Base-by-base conservation (phyloP, 2,888 invertebrate species). In the Caenorhabditis panamensis region DNA sequence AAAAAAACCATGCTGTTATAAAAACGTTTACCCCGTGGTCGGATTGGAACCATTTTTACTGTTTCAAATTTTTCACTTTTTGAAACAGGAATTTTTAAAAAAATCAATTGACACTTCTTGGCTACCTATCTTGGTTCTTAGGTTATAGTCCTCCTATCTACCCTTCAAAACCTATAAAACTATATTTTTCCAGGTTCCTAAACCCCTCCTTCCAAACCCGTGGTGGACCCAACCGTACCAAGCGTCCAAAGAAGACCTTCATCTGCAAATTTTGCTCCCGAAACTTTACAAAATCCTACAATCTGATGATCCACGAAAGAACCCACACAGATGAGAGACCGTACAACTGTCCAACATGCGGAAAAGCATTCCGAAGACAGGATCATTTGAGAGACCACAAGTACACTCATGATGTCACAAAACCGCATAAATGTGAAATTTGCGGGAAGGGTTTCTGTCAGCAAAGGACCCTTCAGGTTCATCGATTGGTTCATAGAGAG, bases 391-490 rank as follows among this genome's bases (percentile, higher is more conserved):
- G 93, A 79, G 93, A 93, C 86, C 93, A 93, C 89, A 91, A 92
- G 93, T 97, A 96, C 92, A 98, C 97, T 87, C 97, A 98, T 93
- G 96, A 96, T 66, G 97, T 97, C 93, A 97, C 97, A 92, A 97
- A 98, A 91, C 97, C 97, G 0, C 97, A 97, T 93, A 96, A 96
- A 91, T 98, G 97, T 92, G 94, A 94, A 44, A 95, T 96, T 91
- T 98, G 97, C 91, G 96, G 96, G 71, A 98, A 97, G 91, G 97
- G 97, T 1, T 98, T 98, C 93, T 97, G 97, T 91, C 96, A 98
- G 91, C 95, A 96, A 18, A 93, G 97, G 87, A 98, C 97, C 0
- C 93, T 98, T 86, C 96, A 96, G 16, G 97, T 97, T 3, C 97
- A 97, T 92, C n/a, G n/a, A n/a, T n/a, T n/a, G n/a, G n/a, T n/a